phyloP scores from a whole-genome alignment of 2,797 vertebrate genomes.

The Xiphophorus birchmanni region DNA sequence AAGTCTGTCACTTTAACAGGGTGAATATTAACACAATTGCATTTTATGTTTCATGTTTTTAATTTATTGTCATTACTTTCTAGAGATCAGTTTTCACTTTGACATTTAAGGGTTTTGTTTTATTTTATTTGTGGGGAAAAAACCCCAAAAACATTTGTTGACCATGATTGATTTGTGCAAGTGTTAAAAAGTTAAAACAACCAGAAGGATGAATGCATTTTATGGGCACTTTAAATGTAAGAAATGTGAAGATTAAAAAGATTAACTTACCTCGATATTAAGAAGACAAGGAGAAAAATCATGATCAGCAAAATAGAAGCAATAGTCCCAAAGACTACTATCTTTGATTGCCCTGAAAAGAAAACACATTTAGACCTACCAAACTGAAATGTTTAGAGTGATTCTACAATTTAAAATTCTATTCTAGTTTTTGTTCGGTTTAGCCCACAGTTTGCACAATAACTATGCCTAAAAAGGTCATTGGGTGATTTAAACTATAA shows the following conservation, averaged over 20 bases:
- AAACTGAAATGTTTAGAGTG: background rate
- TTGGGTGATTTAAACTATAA: background rate
- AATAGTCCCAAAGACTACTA: background rate
- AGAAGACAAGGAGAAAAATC: background rate
- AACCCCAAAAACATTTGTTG: too few relatives aligned
- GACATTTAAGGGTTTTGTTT: too few relatives aligned
- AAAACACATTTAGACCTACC: background rate
- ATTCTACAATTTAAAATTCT: background rate
- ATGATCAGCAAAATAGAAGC: background rate
- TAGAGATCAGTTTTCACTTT: too few relatives aligned
- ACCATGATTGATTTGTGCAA: too few relatives aligned
- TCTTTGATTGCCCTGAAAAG: background rate
- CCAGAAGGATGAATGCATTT: background rate
- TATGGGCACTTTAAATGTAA: background rate
- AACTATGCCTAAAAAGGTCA: background rate
- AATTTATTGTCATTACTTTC: too few relatives aligned
- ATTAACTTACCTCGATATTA: constrained; percentile 11
- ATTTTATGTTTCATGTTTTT: too few relatives aligned
- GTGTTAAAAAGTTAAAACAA: too few relatives aligned
- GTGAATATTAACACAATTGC: too few relatives aligned
- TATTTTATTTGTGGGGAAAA: too few relatives aligned
- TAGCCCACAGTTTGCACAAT: background rate
- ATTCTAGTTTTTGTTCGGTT: background rate
- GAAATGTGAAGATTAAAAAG: background rate
- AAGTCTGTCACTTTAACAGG: too few relatives aligned